Conservation (phyloP, 1,140 invertebrate species). For the Mamestra configurata region DNA sequence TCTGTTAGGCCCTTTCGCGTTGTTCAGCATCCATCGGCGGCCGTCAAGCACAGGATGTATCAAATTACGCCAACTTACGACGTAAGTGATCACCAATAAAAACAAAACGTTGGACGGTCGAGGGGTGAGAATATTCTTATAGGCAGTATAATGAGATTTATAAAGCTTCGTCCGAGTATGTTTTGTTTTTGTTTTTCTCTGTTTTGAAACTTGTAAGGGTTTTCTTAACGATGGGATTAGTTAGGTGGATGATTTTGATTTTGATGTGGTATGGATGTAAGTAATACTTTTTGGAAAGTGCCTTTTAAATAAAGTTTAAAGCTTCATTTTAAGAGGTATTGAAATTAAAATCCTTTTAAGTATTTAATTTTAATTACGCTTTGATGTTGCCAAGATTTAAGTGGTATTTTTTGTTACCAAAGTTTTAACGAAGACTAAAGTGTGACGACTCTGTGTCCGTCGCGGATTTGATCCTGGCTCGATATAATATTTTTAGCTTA, state of each 20-base stretch:
- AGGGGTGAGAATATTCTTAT: constrained; percentile 86
- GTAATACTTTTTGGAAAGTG: neutral
- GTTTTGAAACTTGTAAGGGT: constrained; percentile 34
- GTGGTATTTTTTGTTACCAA: too few species aligned
- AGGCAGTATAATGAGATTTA: constrained; percentile 77
- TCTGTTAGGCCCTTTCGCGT: constrained; percentile 54
- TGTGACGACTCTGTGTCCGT: too few species aligned
- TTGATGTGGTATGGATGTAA: neutral
- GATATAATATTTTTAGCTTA: too few species aligned
- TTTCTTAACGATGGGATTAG: constrained; percentile 23
- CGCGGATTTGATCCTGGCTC: too few species aligned
- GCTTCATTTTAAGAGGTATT: too few species aligned
- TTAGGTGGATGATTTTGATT: neutral
- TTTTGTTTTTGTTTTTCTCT: constrained; percentile 30
- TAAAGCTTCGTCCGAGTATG: constrained; percentile 82
- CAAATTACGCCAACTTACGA: constrained; percentile 80
- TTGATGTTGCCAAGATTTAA: too few species aligned
- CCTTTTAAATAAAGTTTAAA: too few species aligned
- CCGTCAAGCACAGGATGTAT: constrained; percentile 84
- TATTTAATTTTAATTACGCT: too few species aligned
- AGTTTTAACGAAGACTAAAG: too few species aligned
- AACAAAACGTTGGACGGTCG: constrained; percentile 72
- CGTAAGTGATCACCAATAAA: constrained; percentile 84
- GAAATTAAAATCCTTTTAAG: too few species aligned
- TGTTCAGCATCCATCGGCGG: constrained; percentile 60